phyloP scores from a whole-genome alignment of 2,113 vertebrate species.

The Siniperca knerii region DNA sequence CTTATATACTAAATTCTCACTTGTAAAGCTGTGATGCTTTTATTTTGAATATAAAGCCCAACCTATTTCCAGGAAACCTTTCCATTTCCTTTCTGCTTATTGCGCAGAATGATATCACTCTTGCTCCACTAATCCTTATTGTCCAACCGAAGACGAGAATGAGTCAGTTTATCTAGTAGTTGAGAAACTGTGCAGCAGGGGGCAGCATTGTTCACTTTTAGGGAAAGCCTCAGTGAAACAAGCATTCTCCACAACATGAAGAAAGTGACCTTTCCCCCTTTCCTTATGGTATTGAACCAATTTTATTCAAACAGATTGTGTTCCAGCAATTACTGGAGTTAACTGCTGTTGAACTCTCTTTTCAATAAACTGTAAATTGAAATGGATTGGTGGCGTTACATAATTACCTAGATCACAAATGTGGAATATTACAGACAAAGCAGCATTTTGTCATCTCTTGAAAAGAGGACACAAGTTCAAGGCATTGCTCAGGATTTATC shows the following conservation, averaged over 20 bases:
- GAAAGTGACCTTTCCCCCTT: neutral
- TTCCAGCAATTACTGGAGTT: neutral
- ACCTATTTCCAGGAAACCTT: neutral
- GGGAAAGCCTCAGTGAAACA: neutral
- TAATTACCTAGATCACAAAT: neutral
- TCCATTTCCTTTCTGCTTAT: neutral
- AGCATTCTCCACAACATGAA: neutral
- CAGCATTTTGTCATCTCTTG: neutral
- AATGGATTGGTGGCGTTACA: neutral
- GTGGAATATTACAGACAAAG: neutral
- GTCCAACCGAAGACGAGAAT: neutral
- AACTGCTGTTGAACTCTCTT: neutral
- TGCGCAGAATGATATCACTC: slow-evolving; percentile 10
- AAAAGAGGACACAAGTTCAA: neutral
- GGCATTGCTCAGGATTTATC: neutral
- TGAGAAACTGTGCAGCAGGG: slow-evolving; percentile 16
- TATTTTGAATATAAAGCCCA: neutral
- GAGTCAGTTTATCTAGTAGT: neutral
- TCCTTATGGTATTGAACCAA: neutral
- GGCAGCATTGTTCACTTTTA: slow-evolving; percentile 40
- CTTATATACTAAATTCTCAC: neutral
- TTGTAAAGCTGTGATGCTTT: neutral
- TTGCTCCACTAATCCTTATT: neutral
- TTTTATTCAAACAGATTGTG: neutral
- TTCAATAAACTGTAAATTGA: neutral